Conservation (phyloP, 2,113 vertebrate species). For the Serinus canaria region DNA sequence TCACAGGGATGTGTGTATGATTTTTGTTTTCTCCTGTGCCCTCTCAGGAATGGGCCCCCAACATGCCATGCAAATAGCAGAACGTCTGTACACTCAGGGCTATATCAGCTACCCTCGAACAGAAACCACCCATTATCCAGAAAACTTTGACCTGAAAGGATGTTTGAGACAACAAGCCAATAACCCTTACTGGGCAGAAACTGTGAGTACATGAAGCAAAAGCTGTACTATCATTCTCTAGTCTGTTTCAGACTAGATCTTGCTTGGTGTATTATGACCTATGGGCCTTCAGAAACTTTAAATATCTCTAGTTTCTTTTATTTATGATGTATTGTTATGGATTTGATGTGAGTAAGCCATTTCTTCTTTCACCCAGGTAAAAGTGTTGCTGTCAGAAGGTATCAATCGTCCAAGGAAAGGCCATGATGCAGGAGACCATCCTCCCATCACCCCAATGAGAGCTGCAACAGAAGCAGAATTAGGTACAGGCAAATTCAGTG, state of each 20-base stretch:
- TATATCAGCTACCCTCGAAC: constrained; percentile 99
- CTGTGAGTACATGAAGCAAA: constrained; percentile 72
- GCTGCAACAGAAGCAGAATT: constrained; percentile 89
- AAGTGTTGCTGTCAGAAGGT: constrained; percentile 83
- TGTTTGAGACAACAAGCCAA: constrained; percentile 87
- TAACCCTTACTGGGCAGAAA: constrained; percentile 88
- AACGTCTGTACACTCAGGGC: constrained; percentile 94
- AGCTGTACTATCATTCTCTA: background rate
- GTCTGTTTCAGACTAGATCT: background rate
- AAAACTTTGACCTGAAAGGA: constrained; percentile 94
- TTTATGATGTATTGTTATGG: background rate
- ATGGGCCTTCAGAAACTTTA: background rate
- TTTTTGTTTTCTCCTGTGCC: background rate
- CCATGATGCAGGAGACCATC: constrained; percentile 91
- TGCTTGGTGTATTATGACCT: background rate
- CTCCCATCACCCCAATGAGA: constrained; percentile 96
- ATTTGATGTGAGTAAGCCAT: background rate
- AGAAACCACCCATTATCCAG: constrained; percentile 95
- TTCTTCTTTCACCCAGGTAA: constrained; percentile 77
- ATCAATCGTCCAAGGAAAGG: constrained; percentile 93
- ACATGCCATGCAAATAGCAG: constrained; percentile 95
- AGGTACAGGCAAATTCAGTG: constrained; percentile 70
- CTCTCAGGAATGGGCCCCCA: constrained; percentile 91
- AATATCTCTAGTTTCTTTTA: background rate
- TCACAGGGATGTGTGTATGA: background rate